Evolutionary conservation across 2,113 vertebrate species (phyloP).

Genomic region (Colaptes auratus): DNA sequence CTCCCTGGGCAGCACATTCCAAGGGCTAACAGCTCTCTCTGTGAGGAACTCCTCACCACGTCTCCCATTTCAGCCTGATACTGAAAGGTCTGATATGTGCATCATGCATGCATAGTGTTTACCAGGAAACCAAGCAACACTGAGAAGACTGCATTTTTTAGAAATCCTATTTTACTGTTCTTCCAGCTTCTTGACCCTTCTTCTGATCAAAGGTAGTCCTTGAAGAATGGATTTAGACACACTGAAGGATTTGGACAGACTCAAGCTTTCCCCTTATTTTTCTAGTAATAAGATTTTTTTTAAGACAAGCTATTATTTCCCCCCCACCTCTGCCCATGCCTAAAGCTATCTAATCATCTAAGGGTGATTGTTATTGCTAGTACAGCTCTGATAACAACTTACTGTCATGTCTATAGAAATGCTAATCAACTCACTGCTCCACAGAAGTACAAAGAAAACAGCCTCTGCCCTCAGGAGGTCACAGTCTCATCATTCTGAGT

Average conservation of each 20-base stretch:
- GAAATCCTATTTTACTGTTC: neutral
- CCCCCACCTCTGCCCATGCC: neutral
- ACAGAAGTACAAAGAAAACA: neutral
- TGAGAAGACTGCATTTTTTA: neutral
- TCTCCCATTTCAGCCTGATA: neutral
- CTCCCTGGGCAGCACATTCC: too few relatives aligned
- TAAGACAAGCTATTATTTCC: neutral
- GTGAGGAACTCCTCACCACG: too few relatives aligned
- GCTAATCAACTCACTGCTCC: neutral
- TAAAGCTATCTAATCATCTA: neutral
- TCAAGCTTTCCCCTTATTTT: neutral
- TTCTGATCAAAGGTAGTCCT: neutral
- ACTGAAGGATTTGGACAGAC: neutral
- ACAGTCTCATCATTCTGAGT: neutral
- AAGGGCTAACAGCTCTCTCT: too few relatives aligned
- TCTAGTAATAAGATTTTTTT: neutral
- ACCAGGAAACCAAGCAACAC: neutral
- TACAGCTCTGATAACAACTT: neutral
- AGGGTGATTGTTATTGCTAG: neutral
- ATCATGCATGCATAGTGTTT: neutral
- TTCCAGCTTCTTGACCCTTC: neutral
- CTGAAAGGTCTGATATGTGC: fast-evolving
- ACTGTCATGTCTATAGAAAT: neutral
- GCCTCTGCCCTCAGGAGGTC: neutral
- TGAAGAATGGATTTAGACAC: neutral